These are phyloP conservation scores for Mycetomoellerius zeteki DNA, from an alignment of 1,140 invertebrate species.

Conservation along the genomic window DNA sequence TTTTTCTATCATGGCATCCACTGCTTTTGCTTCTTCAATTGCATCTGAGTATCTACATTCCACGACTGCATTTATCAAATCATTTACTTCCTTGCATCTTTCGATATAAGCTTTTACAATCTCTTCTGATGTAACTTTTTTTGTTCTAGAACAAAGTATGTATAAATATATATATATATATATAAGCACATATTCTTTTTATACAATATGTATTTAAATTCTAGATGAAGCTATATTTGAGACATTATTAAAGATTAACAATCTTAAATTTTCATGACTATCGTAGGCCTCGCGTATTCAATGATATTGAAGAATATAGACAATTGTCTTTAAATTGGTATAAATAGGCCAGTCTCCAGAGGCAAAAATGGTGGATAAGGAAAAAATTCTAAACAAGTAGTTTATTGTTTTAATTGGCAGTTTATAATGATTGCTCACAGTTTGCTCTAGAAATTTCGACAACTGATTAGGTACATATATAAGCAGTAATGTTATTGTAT, in stretches of 20 bases:
- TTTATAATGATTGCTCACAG: too few species aligned
- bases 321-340: too few species aligned
- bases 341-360: too few species aligned
- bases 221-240: background rate
- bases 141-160: slow-evolving; percentile 81
- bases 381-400: too few species aligned
- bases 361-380: too few species aligned
- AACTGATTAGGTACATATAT: too few species aligned
- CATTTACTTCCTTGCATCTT: slow-evolving; percentile 93
- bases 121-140: slow-evolving; percentile 89
- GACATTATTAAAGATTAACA: background rate
- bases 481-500: too few species aligned
- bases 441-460: too few species aligned
- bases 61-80: slow-evolving; percentile 93
- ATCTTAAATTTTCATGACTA: background rate
- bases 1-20: slow-evolving; percentile 90
- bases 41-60: slow-evolving; percentile 93
- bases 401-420: too few species aligned
- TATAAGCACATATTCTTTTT: background rate
- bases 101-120: slow-evolving; percentile 92
- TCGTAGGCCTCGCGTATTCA: background rate
- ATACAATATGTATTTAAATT: slow-evolving; percentile 26
- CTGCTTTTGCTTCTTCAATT: slow-evolving; percentile 91
- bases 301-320: too few species aligned
- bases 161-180: slow-evolving; percentile 17